Evolutionary conservation across 2,888 invertebrate genomes (phyloP), one percentile per base, ranked within the genome.

Genomic region (Phyto melanocephala): DNA sequence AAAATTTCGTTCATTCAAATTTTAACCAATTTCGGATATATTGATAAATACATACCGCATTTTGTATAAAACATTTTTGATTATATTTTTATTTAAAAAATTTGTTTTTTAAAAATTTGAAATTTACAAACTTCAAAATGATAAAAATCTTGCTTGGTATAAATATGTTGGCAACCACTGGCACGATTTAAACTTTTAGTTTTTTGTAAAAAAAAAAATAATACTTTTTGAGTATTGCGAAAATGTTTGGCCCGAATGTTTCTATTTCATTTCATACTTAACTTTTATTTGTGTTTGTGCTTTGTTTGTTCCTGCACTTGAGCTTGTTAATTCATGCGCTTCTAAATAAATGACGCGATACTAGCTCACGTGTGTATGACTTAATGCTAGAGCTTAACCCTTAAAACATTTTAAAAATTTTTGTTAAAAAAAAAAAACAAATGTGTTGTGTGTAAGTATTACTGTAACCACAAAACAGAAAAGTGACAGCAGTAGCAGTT

Each of bases 281-380:
- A n/a, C 20, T 28, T 68, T 37, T 24, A 1, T 45, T 52, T 50
- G 68, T 52, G 45, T 24, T 52, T 40, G 28, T 28, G 28, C 13
- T 37, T 50, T 56, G 6, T 20, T 50, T 15, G 20, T 76, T 45
- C 58, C 56, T 81, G 68, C 77, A 65, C 74, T 75, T 75, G 79
- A 74, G 75, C 47, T 58, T 79, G 75, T 82, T 79, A 75, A 75
- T 71, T 75, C 79, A 71, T 45, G 67, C 74, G 81, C 70, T 74
- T 70, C 68, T 42, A 63, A 68, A 60, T 72, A 75, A 65, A 75
- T 67, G 65, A 82, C 79, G 63, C 67, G 67, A 47, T 75, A 33
- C 45, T 15, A 54, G 42, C 71, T 82, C 82, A 79, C 79, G 79
- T 82, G 79, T 35, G 65, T 60, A 79, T 71, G 52, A 60, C 52